These are phyloP conservation scores for Myopa tessellatipennis DNA, from an alignment of 2,888 invertebrate genomes.

Conservation along the genomic window DNA sequence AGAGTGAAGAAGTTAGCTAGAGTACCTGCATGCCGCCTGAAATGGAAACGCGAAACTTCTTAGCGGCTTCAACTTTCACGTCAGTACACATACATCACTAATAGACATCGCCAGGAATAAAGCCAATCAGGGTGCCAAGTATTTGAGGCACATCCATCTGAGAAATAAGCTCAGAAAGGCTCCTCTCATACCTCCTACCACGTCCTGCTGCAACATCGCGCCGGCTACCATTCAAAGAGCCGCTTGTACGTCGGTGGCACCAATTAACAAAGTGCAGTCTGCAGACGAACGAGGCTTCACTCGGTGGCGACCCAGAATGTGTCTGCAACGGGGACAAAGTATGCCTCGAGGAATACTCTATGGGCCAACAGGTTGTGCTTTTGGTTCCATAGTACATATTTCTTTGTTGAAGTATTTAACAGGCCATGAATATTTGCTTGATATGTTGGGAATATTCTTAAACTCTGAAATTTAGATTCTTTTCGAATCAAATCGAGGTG, in stretches of 20 bases:
- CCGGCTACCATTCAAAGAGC: not conserved
- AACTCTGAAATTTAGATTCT: no score
- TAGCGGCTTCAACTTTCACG: no score
- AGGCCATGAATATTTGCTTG: slow-evolving; percentile 19
- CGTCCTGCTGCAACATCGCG: not conserved
- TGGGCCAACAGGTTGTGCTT: slow-evolving; percentile 32
- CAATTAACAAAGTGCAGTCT: slow-evolving; percentile 44
- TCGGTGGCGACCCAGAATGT: not conserved
- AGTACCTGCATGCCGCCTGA: no score
- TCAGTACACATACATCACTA: no score
- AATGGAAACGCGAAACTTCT: no score
- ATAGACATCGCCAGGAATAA: not conserved
- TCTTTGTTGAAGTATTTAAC: slow-evolving; percentile 15
- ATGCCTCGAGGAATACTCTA: slow-evolving; percentile 29
- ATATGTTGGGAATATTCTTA: no score
- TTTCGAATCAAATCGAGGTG: no score
- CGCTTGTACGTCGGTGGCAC: slow-evolving; percentile 39
- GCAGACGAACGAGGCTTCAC: slow-evolving; percentile 24
- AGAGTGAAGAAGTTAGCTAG: not conserved
- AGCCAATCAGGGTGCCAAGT: not conserved
- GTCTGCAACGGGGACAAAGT: not conserved
- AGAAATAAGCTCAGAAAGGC: no score
- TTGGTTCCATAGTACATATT: not conserved
- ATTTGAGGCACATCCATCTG: no score
- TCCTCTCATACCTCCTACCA: not conserved